Base-by-base conservation (phyloP, 1,140 invertebrate genomes). In the Euglossa dilemma region DNA sequence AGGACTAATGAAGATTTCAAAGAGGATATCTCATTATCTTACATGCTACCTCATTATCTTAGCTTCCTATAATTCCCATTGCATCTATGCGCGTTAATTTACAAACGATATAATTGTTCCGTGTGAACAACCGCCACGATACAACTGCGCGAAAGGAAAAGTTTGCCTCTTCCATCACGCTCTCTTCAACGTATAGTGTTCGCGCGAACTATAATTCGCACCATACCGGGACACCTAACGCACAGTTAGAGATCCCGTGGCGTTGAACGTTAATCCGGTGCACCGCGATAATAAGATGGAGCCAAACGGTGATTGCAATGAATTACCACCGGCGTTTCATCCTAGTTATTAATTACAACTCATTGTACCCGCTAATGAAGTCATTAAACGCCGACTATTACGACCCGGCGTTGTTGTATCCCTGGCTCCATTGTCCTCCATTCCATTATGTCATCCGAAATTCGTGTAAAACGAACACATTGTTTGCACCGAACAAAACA, bases 281-380 rank as follows among this genome's bases (percentile, higher is more conserved):
- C 70, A 8, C 8, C 50, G 16, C 23, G 52, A 73, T 28, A 56
- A 28, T 73, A 47, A 47, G 52, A 43, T 36, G 23, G 23, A 73
- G 20, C 23, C 52, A 8, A 54, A 54, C 18, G 47, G 28, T 18
- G 20, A 73, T 73, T 43, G 20, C 16, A 6, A 43, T 56, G 28
- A 54, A 73, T 43, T 43, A 16, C 50, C 6, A 7, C 71, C 18
- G 16, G 23, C 20, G 7, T 56, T 73, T 56, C 71, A 56, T 43
- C 36, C 16, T 7, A 28, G 20, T 56, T 73, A 73, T 54, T 73
- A 54, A 52, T 73, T 56, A 54, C 50, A 43, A 23, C 5, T 16
- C 71, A 52, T 52, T 52, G 50, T 56, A 56, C 36, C 43, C 8
- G 36, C 36, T 73, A 73, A 73, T 73, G 54, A 52, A 56, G 50